Conservation (phyloP, 2,113 vertebrate genomes). For the Origma solitaria region DNA sequence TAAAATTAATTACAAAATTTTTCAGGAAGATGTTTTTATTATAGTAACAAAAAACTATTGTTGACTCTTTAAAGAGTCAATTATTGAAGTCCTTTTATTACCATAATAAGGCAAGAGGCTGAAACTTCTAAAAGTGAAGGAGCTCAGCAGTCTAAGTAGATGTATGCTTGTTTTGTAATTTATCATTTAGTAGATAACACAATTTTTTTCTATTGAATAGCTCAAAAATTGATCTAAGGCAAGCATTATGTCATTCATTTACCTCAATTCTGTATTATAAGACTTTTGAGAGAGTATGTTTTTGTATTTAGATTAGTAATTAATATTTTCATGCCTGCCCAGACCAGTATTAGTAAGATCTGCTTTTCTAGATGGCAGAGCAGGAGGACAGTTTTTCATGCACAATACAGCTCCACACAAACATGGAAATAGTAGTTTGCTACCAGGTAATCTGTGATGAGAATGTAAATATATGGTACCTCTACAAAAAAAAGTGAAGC, state of each 20-base stretch:
- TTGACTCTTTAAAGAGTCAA: neutral
- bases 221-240: neutral
- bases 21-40: neutral
- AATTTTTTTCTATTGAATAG: neutral
- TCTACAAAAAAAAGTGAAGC: neutral
- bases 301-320: neutral
- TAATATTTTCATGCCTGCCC: neutral
- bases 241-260: neutral
- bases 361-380: neutral
- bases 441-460: neutral
- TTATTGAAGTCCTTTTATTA: neutral
- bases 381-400: neutral
- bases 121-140: neutral
- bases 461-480: neutral
- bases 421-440: neutral
- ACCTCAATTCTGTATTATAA: neutral
- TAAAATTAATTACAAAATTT: neutral
- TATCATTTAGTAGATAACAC: neutral
- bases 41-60: neutral
- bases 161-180: neutral
- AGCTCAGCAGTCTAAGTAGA: neutral
- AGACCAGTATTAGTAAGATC: neutral
- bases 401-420: neutral
- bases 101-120: neutral
- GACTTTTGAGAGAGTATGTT: neutral